These are phyloP conservation scores for Capromys pilorides DNA, from an alignment of 2,797 vertebrate genomes.

Conservation along the genomic window DNA sequence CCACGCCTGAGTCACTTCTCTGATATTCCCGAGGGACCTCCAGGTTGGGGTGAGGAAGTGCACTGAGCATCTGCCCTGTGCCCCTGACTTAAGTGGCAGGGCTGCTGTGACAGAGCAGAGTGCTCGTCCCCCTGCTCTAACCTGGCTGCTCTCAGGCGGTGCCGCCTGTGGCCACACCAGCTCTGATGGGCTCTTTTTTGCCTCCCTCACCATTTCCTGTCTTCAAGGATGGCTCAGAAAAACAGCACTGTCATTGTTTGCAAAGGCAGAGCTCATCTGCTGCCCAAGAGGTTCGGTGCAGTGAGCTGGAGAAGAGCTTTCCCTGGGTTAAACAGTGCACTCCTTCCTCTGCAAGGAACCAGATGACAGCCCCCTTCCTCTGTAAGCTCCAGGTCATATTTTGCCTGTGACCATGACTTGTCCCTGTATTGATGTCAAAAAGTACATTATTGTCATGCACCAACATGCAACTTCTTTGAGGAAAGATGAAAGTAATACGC, in stretches of 20 bases:
- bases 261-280: neutral
- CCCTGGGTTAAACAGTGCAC: neutral
- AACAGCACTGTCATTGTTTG: neutral
- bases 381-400: neutral
- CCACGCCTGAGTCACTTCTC: neutral
- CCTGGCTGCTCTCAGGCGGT: too few relatives aligned
- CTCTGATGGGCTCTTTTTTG: neutral
- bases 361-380: neutral
- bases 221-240: constrained; percentile 1
- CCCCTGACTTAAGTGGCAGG: neutral
- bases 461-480: constrained; percentile 17
- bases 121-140: neutral
- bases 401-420: neutral
- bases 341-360: neutral
- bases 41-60: neutral
- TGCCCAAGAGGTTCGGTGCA: neutral
- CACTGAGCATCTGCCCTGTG: neutral
- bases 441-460: neutral
- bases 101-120: neutral
- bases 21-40: neutral
- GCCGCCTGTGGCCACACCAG: rapidly evolving
- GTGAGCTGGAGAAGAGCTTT: neutral
- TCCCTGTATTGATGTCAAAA: neutral
- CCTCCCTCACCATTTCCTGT: neutral
- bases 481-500: neutral